Base-by-base conservation (phyloP, 2,113 vertebrate species). In the Theristicus caerulescens region DNA sequence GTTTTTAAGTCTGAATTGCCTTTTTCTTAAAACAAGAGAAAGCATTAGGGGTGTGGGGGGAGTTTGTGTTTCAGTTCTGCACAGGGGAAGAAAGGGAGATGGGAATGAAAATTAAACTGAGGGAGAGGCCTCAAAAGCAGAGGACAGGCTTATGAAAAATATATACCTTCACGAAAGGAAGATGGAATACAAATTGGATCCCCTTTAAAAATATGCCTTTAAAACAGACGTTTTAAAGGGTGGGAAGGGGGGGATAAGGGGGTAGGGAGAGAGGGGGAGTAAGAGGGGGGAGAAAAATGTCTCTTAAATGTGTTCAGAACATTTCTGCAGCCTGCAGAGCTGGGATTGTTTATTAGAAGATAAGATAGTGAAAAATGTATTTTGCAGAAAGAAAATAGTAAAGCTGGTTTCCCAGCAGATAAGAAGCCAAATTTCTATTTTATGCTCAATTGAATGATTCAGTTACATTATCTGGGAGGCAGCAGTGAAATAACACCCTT, bases 291-390 rank as follows among this genome's bases (percentile, higher is more conserved):
- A 49, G 85, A 93, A 96, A 96, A 96, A 97, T 95, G 94, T 98
- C 93, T 97, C 97, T 97, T 98, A 98, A 98, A 98, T 98, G 97
- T 77, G 96, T 98, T 98, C 97, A 94, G 97, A 85, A 82, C 97
- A 96, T 97, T 95, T 61, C 95, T 96, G 96, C 97, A 98, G 98
- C 95, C 98, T 98, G 97, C 98, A 64, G 93, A 98, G 97, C 98
- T 86, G 88, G 97, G 98, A 98, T 98, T 98, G 98, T 98, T 98
- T 98, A 98, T 98, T 98, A 98, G 98, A 97, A 98, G 98, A 98
- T 98, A 98, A 98, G 98, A 98, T 98, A 98, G 98, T 98, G 98
- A 98, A 98, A 98, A 98, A 98, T 98, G 98, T 98, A 98, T 98
- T 98, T 98, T 98, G 97, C 97, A 98, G 98, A 96, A 98, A 97